Base-by-base conservation (phyloP, 2,888 invertebrate genomes). In the Hemistola chrysoprasaria region DNA sequence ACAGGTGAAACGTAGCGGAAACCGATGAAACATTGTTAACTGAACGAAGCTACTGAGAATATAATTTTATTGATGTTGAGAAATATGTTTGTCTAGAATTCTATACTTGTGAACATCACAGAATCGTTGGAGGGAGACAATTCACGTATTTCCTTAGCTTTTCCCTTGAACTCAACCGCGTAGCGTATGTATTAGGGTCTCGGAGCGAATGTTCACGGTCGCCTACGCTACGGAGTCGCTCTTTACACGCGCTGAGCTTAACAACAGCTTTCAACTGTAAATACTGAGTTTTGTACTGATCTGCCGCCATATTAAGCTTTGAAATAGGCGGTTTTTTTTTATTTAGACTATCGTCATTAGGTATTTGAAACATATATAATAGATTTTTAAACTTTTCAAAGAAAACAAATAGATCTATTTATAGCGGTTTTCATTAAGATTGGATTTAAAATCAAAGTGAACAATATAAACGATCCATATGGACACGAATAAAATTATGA, bases 91-190 rank as follows among this genome's bases (percentile, higher is more conserved):
- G 40, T 33, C 24, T 38, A 37, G 44, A 41, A 48, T n/a, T n/a
- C n/a, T n/a, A n/a, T n/a, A n/a, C n/a, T n/a, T n/a, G n/a, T n/a
- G n/a, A n/a, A n/a, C n/a, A n/a, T n/a, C n/a, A n/a, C n/a, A n/a
- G n/a, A n/a, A n/a, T n/a, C n/a, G n/a, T n/a, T n/a, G n/a, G n/a
- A n/a, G n/a, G n/a, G n/a, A n/a, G n/a, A n/a, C n/a, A n/a, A n/a
- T n/a, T n/a, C n/a, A n/a, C n/a, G n/a, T 37, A 37, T 42, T 37
- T 32, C 32, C 33, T 38, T 30, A 53, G 46, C 51, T 47, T 52
- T 62, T 58, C 51, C 69, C 70, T 71, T 71, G 71, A 71, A 70
- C 71, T 65, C 65, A 62, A 62, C 70, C 69, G 60, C 57, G 45
- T 29, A 25, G 53, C 42, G 45, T 33, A 25, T 40, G 34, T 36